A percentile compares a stretch with the other conserved stretches of the same genome.
Conservation (phyloP, 2,888 invertebrate genomes). For the Lomographa bimaculata region DNA sequence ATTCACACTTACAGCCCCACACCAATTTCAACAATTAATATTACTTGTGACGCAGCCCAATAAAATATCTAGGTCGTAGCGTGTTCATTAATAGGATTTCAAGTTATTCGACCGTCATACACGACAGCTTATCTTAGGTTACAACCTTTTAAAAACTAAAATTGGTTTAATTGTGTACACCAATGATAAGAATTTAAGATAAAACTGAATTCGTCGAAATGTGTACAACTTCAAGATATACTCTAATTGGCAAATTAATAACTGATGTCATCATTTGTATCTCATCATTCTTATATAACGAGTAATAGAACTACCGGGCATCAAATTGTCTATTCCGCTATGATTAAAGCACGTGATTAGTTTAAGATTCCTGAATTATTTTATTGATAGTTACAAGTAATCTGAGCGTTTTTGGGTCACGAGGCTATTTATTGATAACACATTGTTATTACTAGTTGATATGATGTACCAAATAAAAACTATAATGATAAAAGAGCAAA, state of each 20-base stretch:
- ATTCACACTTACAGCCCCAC: too few relatives aligned
- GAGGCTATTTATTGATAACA: slow-evolving; percentile 74
- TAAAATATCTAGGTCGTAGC: slow-evolving; percentile 34
- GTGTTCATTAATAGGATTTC: slow-evolving; percentile 32
- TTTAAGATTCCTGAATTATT: too few relatives aligned
- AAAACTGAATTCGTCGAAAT: slow-evolving; percentile 27
- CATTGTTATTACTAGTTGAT: slow-evolving; percentile 70
- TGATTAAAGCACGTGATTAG: too few relatives aligned
- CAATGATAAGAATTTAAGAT: slow-evolving; percentile 46
- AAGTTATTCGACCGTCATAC: slow-evolving; percentile 44
- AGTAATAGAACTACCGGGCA: too few relatives aligned
- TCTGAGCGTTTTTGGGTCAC: slow-evolving; percentile 82
- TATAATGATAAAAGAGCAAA: slow-evolving; percentile 71
- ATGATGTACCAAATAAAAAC: slow-evolving; percentile 70
- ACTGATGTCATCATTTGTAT: too few relatives aligned
- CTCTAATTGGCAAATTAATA: too few relatives aligned
- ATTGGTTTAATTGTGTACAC: slow-evolving; percentile 55
- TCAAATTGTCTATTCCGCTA: too few relatives aligned
- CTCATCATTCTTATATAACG: too few relatives aligned
- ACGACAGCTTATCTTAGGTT: slow-evolving; percentile 63
- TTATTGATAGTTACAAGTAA: too few relatives aligned
- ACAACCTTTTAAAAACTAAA: slow-evolving; percentile 60
- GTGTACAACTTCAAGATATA: slow-evolving; percentile 15
- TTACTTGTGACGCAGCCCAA: slow-evolving; percentile 1
- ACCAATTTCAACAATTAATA: too few relatives aligned